A percentile compares a stretch with the other conserved stretches of the same genome.
phyloP scores from a whole-genome alignment of 2,888 invertebrate species.

The Xestia xanthographa region DNA sequence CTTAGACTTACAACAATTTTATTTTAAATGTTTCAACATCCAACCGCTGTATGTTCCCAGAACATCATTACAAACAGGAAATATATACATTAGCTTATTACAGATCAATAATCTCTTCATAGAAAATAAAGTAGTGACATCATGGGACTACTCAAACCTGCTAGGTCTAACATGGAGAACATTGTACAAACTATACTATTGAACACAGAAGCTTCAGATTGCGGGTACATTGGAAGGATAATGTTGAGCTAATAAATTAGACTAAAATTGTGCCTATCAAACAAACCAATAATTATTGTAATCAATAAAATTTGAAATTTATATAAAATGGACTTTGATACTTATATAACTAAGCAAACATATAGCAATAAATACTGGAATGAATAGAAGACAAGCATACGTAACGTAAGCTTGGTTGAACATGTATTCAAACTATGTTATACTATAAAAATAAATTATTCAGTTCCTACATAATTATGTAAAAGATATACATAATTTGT shows the following conservation, averaged over 20 bases:
- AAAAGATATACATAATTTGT: slow-evolving; percentile 19
- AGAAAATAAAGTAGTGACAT: not conserved
- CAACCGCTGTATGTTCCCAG: slow-evolving; percentile 13
- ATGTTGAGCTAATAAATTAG: slow-evolving; percentile 67
- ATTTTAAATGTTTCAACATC: slow-evolving; percentile 32
- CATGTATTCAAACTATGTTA: slow-evolving; percentile 5
- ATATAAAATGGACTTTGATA: slow-evolving; percentile 45
- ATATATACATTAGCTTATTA: slow-evolving; percentile 51
- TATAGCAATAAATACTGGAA: slow-evolving; percentile 72
- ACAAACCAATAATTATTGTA: slow-evolving; percentile 33
- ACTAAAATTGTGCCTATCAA: slow-evolving; percentile 38
- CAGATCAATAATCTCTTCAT: not conserved
- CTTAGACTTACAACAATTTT: too few species aligned
- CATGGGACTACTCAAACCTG: slow-evolving; percentile 8
- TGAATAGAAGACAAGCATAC: slow-evolving; percentile 52
- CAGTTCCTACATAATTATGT: slow-evolving; percentile 15
- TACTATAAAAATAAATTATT: slow-evolving; percentile 39
- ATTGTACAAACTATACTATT: slow-evolving; percentile 24
- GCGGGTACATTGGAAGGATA: slow-evolving; percentile 67
- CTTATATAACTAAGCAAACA: slow-evolving; percentile 57
- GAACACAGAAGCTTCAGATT: slow-evolving; percentile 57
- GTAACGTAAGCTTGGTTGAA: slow-evolving; percentile 8
- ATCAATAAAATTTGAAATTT: slow-evolving; percentile 36
- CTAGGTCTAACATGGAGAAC: slow-evolving; percentile 26
- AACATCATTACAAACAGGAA: slow-evolving; percentile 8